phyloP scores from a whole-genome alignment of 1,140 invertebrate species.

The Vollenhovia emeryi region DNA sequence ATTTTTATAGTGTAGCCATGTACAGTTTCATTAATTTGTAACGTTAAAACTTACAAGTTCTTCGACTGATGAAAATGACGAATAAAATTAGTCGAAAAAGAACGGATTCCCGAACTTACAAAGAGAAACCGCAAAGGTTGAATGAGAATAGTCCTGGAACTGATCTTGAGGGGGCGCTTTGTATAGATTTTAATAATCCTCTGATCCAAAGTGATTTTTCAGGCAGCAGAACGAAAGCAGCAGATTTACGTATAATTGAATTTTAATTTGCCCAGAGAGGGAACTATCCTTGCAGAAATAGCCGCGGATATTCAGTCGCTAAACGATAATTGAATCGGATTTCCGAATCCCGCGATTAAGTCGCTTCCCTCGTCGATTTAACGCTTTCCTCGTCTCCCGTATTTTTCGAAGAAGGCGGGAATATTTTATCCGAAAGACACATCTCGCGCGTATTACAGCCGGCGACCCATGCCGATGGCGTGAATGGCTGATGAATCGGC shows the following conservation, averaged over 20 bases:
- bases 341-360: constrained; percentile 50
- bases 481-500: constrained; percentile 8
- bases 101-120: not conserved
- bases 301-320: constrained; percentile 40
- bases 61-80: not conserved
- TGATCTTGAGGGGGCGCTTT: not conserved
- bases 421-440: constrained; percentile 20
- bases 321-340: constrained; percentile 53
- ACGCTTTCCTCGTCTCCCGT: not conserved
- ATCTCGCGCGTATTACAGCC: not conserved
- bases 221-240: constrained; percentile 27
- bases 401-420: constrained; percentile 7
- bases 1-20: not conserved
- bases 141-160: not conserved
- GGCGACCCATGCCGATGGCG: constrained; percentile 5
- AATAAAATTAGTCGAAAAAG: not conserved
- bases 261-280: constrained; percentile 36
- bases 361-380: constrained; percentile 43
- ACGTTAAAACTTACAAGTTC: not conserved
- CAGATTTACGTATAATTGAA: constrained; percentile 50
- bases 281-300: constrained; percentile 30
- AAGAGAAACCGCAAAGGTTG: not conserved
- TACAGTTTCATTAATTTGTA: not conserved
- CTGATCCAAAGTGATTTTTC: constrained; percentile 26
- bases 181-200: constrained; percentile 51